Evolutionary conservation across 2,113 vertebrate species (phyloP), one percentile per base, ranked within the genome.

Genomic region (Ameiurus melas): DNA sequence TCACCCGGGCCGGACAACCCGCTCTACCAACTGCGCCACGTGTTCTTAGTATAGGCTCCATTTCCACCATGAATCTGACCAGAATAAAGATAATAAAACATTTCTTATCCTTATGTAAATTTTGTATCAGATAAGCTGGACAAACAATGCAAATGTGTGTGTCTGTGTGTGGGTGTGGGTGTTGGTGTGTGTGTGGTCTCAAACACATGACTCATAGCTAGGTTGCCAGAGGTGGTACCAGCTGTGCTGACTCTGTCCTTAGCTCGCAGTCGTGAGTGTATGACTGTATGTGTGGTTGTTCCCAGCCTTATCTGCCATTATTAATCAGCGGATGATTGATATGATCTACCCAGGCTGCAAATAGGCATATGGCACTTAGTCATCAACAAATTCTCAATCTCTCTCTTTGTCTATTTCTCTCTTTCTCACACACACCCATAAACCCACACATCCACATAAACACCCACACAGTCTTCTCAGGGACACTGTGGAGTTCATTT

Each of bases 321-420:
- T 79, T 68, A 85, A 85, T 79, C 83, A 79, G 60, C 5, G 14
- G 60, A 85, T 84, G 82, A 84, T 78, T 88, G 58, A 85, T 85
- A 79, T 79, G 79, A 77, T 88, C 83, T 79, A 39, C 47, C 36
- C 19, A 20, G 43, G 62, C 75, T 33, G 39, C 80, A 83, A 88
- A 51, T 83, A 83, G 82, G 27, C 87, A 88, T 12, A 88, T 27
- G 30, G 57, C 70, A 68, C 82, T 85, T 64, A 88, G 60, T 88
- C 87, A 88, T 85, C 83, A 84, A 43, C 20, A 39, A 83, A 79
- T 30, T 84, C 43, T 68, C 86, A 70, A 9, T 13, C 30, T 80
- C 22, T 77, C 39, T 47, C 20, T 77, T 16, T 71, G 16, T 33
- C 0, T 71, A 30, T 71, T 47, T 43, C 14, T 33, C 55, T 58